phyloP scores from a whole-genome alignment of 2,888 invertebrate species.

The Brenthis daphne region DNA sequence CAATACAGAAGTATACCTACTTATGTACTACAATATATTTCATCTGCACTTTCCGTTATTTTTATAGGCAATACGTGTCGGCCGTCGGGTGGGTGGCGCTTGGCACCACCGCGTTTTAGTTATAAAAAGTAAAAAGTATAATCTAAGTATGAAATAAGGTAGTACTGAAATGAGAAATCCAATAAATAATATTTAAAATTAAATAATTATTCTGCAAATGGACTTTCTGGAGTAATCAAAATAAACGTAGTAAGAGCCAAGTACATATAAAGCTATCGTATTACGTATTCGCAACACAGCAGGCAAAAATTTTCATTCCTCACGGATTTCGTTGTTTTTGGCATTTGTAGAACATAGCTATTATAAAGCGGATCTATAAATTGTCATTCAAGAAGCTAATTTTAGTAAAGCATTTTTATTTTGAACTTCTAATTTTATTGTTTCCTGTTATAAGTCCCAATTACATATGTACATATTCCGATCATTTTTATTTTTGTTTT shows the following conservation, averaged over 20 bases:
- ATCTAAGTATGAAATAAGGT: no score
- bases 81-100: no score
- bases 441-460: background rate
- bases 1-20: no score
- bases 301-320: background rate
- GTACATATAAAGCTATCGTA: background rate
- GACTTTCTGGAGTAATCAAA: background rate
- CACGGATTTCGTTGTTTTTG: conserved; percentile 9
- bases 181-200: background rate
- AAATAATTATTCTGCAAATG: background rate
- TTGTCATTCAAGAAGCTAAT: background rate
- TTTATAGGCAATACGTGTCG: no score
- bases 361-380: conserved; percentile 1
- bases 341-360: background rate
- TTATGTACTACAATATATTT: no score
- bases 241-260: conserved; percentile 4
- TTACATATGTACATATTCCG: no score
- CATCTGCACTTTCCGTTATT: no score
- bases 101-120: no score
- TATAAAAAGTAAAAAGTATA: no score
- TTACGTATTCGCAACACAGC: conserved; percentile 9
- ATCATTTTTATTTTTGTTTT: background rate
- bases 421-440: background rate
- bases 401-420: background rate
- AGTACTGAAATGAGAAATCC: no score